A percentile compares a stretch with the other conserved stretches of the same genome.
phyloP scores from a whole-genome alignment of 2,113 vertebrate species.

The Catagonus wagneri region DNA sequence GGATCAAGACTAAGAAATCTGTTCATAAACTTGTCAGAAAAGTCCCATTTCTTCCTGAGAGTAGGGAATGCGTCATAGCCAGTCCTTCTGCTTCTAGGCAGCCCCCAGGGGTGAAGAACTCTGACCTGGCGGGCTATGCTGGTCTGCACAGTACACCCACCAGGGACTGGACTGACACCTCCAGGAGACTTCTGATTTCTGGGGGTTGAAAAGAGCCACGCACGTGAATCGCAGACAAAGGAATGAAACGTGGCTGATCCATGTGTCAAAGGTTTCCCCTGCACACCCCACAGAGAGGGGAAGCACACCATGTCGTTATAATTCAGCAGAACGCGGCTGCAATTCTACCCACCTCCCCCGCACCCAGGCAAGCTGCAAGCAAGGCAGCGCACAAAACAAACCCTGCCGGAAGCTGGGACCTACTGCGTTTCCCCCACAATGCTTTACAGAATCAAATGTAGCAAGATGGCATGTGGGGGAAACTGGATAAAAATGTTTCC shows the following conservation, averaged over 20 bases:
- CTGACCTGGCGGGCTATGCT: background rate
- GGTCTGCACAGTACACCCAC: too few relatives aligned
- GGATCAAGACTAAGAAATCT: background rate
- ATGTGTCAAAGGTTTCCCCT: background rate
- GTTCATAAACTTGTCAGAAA: background rate
- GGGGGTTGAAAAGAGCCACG: background rate
- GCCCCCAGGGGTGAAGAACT: background rate
- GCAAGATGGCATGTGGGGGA: background rate
- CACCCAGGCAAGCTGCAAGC: background rate
- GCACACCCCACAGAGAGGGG: fast-evolving
- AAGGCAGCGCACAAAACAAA: background rate
- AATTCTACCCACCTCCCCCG: background rate
- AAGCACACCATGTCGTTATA: fast-evolving
- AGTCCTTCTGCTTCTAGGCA: fast-evolving
- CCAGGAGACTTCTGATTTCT: background rate
- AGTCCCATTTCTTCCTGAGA: background rate
- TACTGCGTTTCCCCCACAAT: background rate
- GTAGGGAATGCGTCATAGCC: fast-evolving
- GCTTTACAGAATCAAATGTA: background rate
- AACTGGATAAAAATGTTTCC: background rate
- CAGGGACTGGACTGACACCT: background rate
- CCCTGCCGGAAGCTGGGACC: background rate
- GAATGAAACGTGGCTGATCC: background rate
- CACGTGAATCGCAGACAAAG: background rate
- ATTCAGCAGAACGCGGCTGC: background rate